These are phyloP conservation scores for Bombus confusus DNA, from an alignment of 1,140 invertebrate genomes.

Conservation along the genomic window DNA sequence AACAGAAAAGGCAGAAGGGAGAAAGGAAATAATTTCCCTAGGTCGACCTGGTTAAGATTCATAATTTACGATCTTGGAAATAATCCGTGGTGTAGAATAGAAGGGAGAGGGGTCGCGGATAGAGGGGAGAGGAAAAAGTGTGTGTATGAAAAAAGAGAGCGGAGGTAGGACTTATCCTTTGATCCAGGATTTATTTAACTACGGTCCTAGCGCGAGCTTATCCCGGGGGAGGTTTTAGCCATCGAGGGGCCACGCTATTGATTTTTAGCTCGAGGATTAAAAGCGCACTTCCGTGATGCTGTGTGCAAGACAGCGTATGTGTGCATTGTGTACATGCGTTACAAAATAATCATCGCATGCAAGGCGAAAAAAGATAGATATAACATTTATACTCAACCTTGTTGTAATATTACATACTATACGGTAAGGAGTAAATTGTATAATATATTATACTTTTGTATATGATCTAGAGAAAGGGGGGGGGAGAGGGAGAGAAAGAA, in stretches of 20 bases:
- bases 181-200: slow-evolving; percentile 83
- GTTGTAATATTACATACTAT: not conserved
- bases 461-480: too few species aligned
- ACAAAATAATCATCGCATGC: slow-evolving; percentile 51
- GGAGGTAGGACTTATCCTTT: slow-evolving; percentile 79
- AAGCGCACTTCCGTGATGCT: slow-evolving; percentile 75
- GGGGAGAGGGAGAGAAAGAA: fast-evolving
- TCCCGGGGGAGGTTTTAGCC: slow-evolving; percentile 81
- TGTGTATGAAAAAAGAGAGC: slow-evolving; percentile 64
- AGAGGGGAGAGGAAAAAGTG: slow-evolving; percentile 46
- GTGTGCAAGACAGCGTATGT: slow-evolving; percentile 24
- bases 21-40: slow-evolving; percentile 73
- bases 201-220: slow-evolving; percentile 81
- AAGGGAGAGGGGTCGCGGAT: slow-evolving; percentile 43
- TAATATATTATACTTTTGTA: too few species aligned
- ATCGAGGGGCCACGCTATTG: slow-evolving; percentile 80
- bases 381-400: not conserved
- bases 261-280: slow-evolving; percentile 83
- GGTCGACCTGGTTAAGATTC: slow-evolving; percentile 76
- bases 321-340: slow-evolving; percentile 1
- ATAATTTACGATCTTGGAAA: slow-evolving; percentile 79
- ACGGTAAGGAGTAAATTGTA: too few species aligned
- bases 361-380: not conserved
- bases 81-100: slow-evolving; percentile 68
- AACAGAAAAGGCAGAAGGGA: slow-evolving; percentile 26